Evolutionary conservation across 2,113 vertebrate genomes (phyloP).

Genomic region (Brienomyrus longianalis): DNA sequence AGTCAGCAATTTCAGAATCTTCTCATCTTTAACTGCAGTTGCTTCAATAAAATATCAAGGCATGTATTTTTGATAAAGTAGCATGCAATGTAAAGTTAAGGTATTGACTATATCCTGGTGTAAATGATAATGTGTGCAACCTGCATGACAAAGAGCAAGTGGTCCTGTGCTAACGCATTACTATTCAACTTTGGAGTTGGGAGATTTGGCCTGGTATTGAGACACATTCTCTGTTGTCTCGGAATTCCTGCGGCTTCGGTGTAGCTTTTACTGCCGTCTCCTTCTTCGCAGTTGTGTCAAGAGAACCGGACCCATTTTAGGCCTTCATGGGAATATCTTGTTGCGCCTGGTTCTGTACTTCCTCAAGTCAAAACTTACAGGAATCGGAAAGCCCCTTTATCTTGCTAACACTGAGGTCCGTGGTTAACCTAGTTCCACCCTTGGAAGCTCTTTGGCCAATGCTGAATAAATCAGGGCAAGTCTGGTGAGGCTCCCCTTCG

Average conservation of each 20-base stretch:
- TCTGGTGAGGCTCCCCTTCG: not conserved
- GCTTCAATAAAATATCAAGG: not conserved
- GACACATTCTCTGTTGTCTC: not conserved
- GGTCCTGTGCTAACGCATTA: not conserved
- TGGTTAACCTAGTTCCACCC: not conserved
- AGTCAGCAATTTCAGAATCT: not conserved
- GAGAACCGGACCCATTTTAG: not conserved
- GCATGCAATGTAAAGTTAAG: not conserved
- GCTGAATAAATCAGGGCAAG: not conserved
- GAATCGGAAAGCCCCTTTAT: not conserved
- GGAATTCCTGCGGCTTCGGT: not conserved
- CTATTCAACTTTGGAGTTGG: not conserved
- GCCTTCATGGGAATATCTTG: not conserved
- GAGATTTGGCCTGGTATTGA: not conserved
- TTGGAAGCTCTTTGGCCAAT: not conserved
- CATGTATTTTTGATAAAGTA: not conserved
- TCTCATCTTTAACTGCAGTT: not conserved
- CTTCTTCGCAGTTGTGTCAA: not conserved
- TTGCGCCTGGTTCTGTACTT: not conserved
- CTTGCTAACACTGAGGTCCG: not conserved
- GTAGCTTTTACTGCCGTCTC: not conserved
- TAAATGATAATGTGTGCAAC: not conserved
- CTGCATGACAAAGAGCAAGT: not conserved
- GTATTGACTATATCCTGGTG: not conserved
- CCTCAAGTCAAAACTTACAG: not conserved